These are phyloP conservation scores for Phrynosoma blainvillii DNA, from an alignment of 2,113 vertebrate genomes.

Conservation along the genomic window DNA sequence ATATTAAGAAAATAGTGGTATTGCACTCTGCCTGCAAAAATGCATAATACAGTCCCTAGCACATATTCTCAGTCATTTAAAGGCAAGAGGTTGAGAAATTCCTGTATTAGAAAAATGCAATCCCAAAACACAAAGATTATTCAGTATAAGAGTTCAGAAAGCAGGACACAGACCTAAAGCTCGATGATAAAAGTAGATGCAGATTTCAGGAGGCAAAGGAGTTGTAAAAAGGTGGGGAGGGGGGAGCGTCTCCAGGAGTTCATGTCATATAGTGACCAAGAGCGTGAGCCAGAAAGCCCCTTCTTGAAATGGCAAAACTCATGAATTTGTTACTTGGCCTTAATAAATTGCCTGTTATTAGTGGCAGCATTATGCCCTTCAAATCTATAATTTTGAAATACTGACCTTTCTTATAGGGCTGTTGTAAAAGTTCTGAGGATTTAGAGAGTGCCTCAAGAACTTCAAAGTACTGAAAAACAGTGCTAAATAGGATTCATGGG, in stretches of 20 bases:
- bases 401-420: neutral
- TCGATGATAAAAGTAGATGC: neutral
- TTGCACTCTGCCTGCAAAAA: neutral
- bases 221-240: too few relatives aligned
- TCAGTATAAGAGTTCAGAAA: neutral
- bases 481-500: neutral
- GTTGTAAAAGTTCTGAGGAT: neutral
- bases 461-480: neutral
- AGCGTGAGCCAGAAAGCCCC: neutral
- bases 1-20: neutral
- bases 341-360: neutral
- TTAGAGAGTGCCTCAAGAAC: neutral
- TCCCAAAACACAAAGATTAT: neutral
- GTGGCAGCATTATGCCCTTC: neutral
- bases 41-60: neutral
- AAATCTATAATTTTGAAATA: neutral
- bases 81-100: neutral
- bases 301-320: neutral
- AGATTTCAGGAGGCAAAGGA: too few relatives aligned
- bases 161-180: neutral
- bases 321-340: neutral
- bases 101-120: neutral
- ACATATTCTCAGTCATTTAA: neutral
- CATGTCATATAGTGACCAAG: neutral
- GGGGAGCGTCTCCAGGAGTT: neutral